Conservation (phyloP, 2,888 invertebrate genomes). For the Acanthoscelides obtectus region DNA sequence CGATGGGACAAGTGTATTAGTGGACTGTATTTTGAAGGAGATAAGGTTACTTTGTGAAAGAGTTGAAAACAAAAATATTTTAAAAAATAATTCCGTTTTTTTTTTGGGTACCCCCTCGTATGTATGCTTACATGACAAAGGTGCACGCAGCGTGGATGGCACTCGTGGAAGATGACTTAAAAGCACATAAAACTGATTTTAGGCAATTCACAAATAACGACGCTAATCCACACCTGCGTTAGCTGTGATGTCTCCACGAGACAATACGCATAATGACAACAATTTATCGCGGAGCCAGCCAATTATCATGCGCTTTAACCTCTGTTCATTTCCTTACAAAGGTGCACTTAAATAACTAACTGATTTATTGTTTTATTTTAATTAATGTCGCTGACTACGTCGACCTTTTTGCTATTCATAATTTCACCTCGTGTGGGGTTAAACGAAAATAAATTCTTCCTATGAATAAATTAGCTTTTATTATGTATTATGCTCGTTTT, state of each 20-base stretch:
- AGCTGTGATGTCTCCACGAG: not conserved
- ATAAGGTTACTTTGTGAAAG: no score
- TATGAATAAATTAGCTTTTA: not conserved
- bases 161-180: no score
- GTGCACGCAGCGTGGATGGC: no score
- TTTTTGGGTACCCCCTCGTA: no score
- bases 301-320: not conserved
- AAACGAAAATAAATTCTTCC: not conserved
- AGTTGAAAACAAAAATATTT: no score
- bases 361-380: slow-evolving; percentile 3
- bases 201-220: not conserved
- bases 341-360: slow-evolving; percentile 1
- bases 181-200: not conserved
- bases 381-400: not conserved
- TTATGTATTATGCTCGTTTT: not conserved
- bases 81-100: no score
- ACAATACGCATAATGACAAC: not conserved
- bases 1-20: no score
- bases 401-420: slow-evolving; percentile 1
- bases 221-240: not conserved
- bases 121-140: no score
- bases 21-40: no score
- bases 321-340: slow-evolving; percentile 1
- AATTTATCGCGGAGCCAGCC: not conserved
- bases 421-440: not conserved